These are phyloP conservation scores for Tokudaia muenninki DNA, from an alignment of 2,797 vertebrate genomes.

Conservation along the genomic window DNA sequence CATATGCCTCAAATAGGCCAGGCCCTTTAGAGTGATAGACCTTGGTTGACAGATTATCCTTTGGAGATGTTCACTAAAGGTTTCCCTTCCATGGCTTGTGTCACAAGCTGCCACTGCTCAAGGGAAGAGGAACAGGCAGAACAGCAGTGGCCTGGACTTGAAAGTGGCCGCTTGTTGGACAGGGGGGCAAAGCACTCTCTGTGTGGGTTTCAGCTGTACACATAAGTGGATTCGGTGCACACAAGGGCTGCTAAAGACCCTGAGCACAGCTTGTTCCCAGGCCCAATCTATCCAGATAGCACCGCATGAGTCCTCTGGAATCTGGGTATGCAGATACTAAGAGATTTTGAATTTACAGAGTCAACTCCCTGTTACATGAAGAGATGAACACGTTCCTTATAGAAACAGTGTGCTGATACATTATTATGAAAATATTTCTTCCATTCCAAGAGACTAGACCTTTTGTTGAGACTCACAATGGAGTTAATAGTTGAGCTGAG, in stretches of 20 bases:
- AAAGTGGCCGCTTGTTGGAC: accelerated
- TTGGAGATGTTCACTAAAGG: not conserved
- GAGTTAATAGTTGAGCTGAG: not conserved
- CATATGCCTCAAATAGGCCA: not conserved
- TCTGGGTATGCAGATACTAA: not conserved
- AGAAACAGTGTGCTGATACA: not conserved
- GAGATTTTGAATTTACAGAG: not conserved
- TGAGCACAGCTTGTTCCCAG: not conserved
- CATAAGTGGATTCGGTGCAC: not conserved
- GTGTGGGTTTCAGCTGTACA: not conserved
- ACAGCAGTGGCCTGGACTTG: not conserved
- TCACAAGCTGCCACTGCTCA: not conserved
- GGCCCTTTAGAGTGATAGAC: not conserved
- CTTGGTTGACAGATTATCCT: not conserved
- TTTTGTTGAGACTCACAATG: not conserved
- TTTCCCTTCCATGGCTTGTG: not conserved
- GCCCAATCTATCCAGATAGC: not conserved
- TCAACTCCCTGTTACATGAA: not conserved
- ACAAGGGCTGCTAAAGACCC: not conserved
- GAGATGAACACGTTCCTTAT: not conserved
- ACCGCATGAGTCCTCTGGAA: not conserved
- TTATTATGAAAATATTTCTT: not conserved
- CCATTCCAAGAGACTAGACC: not conserved
- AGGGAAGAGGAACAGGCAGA: not conserved
- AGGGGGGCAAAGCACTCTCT: accelerated